Conservation (phyloP, 2,797 vertebrate species). For the Falco columbarius region DNA sequence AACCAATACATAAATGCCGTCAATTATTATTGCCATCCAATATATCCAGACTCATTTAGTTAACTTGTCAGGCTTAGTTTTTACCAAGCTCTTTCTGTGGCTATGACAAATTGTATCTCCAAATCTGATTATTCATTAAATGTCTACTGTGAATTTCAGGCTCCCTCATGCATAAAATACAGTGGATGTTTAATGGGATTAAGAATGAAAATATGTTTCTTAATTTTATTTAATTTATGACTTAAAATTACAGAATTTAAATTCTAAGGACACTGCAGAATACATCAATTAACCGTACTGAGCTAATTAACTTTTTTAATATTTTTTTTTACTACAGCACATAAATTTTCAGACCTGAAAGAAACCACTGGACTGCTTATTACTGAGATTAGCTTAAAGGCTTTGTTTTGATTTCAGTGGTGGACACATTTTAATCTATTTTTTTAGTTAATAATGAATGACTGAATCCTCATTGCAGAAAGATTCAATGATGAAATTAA, state of each 20-base stretch:
- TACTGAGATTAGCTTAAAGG: not conserved
- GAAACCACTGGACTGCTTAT: not conserved
- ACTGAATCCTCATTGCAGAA: not conserved
- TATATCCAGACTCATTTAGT: constrained; percentile 31
- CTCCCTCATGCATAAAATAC: constrained; percentile 20
- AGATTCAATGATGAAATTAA: not conserved
- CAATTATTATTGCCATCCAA: not conserved
- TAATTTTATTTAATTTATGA: constrained; percentile 35
- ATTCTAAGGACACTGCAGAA: not conserved
- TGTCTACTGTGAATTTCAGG: constrained; percentile 25
- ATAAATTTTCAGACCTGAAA: not conserved
- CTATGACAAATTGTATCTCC: constrained; percentile 29
- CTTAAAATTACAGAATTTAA: not conserved
- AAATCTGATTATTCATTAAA: constrained; percentile 44
- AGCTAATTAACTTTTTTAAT: constrained; percentile 5
- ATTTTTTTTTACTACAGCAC: not conserved
- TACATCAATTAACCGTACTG: not conserved
- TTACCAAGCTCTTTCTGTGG: not conserved
- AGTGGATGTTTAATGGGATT: constrained; percentile 7
- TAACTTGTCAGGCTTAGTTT: constrained; percentile 22
- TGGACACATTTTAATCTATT: not conserved
- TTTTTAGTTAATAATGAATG: not conserved
- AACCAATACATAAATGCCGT: not conserved
- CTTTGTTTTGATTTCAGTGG: not conserved
- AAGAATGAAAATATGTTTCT: constrained; percentile 12